Evolutionary conservation across 2,113 vertebrate genomes (phyloP).

Genomic region (Proteles cristata): DNA sequence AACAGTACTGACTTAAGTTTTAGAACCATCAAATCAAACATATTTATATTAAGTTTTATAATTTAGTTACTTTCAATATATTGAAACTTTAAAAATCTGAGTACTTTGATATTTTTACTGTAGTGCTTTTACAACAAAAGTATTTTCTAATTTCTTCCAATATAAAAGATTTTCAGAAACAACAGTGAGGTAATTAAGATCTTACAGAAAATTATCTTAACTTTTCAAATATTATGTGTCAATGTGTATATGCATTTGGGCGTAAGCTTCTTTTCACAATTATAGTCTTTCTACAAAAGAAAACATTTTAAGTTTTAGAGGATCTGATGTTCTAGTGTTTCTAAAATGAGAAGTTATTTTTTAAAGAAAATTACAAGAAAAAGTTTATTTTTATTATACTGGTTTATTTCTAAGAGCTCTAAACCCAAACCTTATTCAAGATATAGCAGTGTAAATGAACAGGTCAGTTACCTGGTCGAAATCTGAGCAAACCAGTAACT

Average conservation of each 20-base stretch:
- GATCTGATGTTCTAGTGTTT: conserved; percentile 58
- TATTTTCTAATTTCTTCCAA: conserved; percentile 46
- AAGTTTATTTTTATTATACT: conserved; percentile 42
- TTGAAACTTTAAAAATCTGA: neutral
- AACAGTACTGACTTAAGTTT: neutral
- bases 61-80: conserved; percentile 1
- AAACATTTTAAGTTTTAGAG: conserved; percentile 69
- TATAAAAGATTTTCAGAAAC: neutral
- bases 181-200: neutral
- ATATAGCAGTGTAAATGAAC: neutral
- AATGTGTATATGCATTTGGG: neutral
- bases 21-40: neutral
- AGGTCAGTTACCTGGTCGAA: neutral
- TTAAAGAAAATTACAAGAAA: conserved; percentile 57
- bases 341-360: conserved; percentile 64
- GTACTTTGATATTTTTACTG: neutral
- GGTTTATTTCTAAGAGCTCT: neutral
- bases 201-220: conserved; percentile 14
- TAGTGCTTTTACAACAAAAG: neutral
- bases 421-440: conserved; percentile 14
- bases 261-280: neutral
- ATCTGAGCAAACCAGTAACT: conserved; percentile 22
- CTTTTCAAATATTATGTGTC: conserved; percentile 3
- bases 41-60: conserved; percentile 2
- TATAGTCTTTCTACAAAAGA: neutral